Evolutionary conservation across 1,140 invertebrate species (phyloP).

Genomic region (Drosophila paulistorum): DNA sequence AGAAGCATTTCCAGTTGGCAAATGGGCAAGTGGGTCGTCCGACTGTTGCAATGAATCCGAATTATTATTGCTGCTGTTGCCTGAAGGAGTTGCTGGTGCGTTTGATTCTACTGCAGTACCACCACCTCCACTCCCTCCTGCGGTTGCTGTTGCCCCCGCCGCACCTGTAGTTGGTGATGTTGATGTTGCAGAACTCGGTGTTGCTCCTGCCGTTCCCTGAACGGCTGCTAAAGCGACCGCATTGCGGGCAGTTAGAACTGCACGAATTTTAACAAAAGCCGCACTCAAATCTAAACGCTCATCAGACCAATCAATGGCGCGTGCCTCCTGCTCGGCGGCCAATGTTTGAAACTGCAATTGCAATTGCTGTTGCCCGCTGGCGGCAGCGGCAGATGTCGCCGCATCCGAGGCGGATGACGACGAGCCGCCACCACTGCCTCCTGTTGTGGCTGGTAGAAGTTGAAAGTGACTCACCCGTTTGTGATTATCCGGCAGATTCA

Average conservation of each 20-base stretch:
- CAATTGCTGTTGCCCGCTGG: conserved; percentile 59
- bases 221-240: conserved; percentile 60
- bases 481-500: conserved; percentile 97
- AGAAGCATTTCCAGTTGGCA: conserved; percentile 81
- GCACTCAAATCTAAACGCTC: conserved; percentile 73
- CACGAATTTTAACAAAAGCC: conserved; percentile 76
- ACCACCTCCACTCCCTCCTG: conserved; percentile 1
- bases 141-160: conserved; percentile 8
- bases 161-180: conserved; percentile 4
- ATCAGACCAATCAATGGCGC: conserved; percentile 76
- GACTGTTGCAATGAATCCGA: conserved; percentile 23
- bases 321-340: conserved; percentile 75
- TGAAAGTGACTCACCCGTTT: conserved; percentile 93
- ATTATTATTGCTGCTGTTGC: conserved; percentile 30
- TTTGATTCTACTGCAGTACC: conserved; percentile 12
- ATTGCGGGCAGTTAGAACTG: conserved; percentile 73
- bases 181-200: conserved; percentile 18
- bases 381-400: conserved; percentile 43
- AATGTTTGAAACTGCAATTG: conserved; percentile 70
- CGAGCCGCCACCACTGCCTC: conserved; percentile 20
- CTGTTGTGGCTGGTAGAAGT: conserved; percentile 62
- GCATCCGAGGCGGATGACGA: conserved; percentile 19
- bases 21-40: conserved; percentile 75
- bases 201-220: conserved; percentile 24
- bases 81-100: conserved; percentile 25